Evolutionary conservation across 2,888 invertebrate genomes (phyloP).

Genomic region (Anorthoa munda): DNA sequence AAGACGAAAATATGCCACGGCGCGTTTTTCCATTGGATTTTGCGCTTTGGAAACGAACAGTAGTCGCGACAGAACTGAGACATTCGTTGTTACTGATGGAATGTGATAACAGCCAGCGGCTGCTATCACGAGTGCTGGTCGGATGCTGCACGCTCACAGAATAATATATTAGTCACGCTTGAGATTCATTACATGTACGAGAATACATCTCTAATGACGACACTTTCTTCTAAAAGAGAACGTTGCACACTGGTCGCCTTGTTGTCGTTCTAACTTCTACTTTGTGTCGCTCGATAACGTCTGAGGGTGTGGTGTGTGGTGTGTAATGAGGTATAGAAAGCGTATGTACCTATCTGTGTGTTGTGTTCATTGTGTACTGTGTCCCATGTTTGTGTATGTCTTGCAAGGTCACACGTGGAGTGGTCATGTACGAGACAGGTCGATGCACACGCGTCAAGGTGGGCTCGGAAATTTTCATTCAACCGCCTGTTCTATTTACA

Average conservation of each 20-base stretch:
- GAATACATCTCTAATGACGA: conserved; percentile 68
- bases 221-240: conserved; percentile 69
- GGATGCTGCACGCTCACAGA: conserved; percentile 58
- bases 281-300: conserved; percentile 28
- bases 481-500: conserved; percentile 88
- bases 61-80: conserved; percentile 79
- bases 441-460: conserved; percentile 89
- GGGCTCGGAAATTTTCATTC: conserved; percentile 88
- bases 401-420: conserved; percentile 88
- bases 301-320: conserved; percentile 57
- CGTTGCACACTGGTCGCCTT: conserved; percentile 64
- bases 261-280: conserved; percentile 41
- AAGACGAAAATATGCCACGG: conserved; percentile 91
- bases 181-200: conserved; percentile 68
- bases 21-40: conserved; percentile 91
- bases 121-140: conserved; percentile 61
- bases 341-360: conserved; percentile 79
- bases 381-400: conserved; percentile 81
- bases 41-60: conserved; percentile 89
- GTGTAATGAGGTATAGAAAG: conserved; percentile 69
- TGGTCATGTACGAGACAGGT: conserved; percentile 83
- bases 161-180: conserved; percentile 66
- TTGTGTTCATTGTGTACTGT: conserved; percentile 76
- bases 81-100: conserved; percentile 83
- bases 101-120: conserved; percentile 75